These are phyloP conservation scores for Halictus ligatus DNA, from an alignment of 2,888 invertebrate species.

Conservation along the genomic window DNA sequence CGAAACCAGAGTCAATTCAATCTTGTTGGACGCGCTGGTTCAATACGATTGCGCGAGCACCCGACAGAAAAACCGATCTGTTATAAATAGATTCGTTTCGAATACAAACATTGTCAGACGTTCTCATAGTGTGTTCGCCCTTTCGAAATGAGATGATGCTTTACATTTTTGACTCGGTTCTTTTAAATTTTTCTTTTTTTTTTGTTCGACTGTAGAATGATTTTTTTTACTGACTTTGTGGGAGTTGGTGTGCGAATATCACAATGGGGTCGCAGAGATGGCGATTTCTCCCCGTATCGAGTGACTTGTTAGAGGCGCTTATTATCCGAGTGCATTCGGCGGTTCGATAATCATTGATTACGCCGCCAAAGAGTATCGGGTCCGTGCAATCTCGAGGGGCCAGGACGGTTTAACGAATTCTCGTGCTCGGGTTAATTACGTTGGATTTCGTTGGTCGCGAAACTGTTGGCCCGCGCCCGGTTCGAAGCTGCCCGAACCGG, in stretches of 20 bases:
- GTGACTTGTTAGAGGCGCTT: conserved; percentile 27
- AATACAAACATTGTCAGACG: background rate
- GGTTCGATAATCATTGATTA: conserved; percentile 49
- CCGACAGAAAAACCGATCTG: background rate
- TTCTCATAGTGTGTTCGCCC: too few species aligned
- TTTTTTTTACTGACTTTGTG: background rate
- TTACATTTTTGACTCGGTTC: too few species aligned
- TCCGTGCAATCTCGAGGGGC: conserved; percentile 49
- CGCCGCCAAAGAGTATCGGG: conserved; percentile 60
- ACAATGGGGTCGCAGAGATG: background rate
- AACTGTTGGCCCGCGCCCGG: conserved; percentile 7
- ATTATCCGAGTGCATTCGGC: conserved; percentile 14
- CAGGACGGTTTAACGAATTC: conserved; percentile 60
- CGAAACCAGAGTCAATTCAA: background rate
- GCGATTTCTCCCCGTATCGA: conserved; percentile 9
- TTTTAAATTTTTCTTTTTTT: too few species aligned
- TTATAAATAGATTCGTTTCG: background rate
- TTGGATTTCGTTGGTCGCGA: conserved; percentile 56
- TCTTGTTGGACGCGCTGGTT: background rate
- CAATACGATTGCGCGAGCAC: background rate
- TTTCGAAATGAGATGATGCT: too few species aligned
- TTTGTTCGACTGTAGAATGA: too few species aligned
- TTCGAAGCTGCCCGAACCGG: background rate
- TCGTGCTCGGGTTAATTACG: conserved; percentile 66
- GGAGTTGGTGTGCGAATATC: background rate